Evolutionary conservation across 2,113 vertebrate genomes (phyloP), one percentile per base, ranked within the genome.

Genomic region (Sakesphorus luctuosus): DNA sequence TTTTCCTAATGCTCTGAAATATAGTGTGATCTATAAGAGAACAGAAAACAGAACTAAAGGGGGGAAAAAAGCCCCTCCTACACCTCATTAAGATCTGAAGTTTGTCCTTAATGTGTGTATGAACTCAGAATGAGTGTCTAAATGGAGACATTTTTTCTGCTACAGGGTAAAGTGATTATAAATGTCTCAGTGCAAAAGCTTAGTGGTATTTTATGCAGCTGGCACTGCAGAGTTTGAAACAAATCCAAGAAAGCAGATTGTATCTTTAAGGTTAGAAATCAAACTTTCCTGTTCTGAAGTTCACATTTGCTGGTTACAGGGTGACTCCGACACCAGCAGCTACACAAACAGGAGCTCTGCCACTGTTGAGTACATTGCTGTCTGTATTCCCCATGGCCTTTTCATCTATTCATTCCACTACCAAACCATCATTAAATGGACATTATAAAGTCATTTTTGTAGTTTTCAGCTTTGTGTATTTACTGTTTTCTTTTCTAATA

Each of bases 161-260:
- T 76, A 87, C 78, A 87, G 94, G 96, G 89, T 80, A 90, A 85
- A 95, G 95, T 79, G 96, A 95, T 95, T 96, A 94, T 95, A 96
- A 96, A 96, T 84, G 96, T 94, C 95, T 94, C 93, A 94, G 92
- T 88, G 65, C n/a, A 69, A 95, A 91, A 95, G 86, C 81, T 91
- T 71, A 84, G 93, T 96, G 87, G 76, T 72, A 77, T 91, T 95
- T 93, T 93, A 95, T 93, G 96, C 87, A 94, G 96, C 96, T 92
- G 93, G 91, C 62, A 68, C 87, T 87, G 89, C 92, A 89, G 53
- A 90, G 20, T 76, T 80, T 93, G 97, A 97, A 97, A 96, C 69
- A 87, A 90, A 95, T 92, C 97, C 91, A 94, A 96, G 95, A 82
- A 95, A 94, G 95, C 87, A 94, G 96, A 95, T 95, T 85, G 96